Conservation (phyloP, 2,888 invertebrate genomes). For the Oegoconia quadripuncta region DNA sequence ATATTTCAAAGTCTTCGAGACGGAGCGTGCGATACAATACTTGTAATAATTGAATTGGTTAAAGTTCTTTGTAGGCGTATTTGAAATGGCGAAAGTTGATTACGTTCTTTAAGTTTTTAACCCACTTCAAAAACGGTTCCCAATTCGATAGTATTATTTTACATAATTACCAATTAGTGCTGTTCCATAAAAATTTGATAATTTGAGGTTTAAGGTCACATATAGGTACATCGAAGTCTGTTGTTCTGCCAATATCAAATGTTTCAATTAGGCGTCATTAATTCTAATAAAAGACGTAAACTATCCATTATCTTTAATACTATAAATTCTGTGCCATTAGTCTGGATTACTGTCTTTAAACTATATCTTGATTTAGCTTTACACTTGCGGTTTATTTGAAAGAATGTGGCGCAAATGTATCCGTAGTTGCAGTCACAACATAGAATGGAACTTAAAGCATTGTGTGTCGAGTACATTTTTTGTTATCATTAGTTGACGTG, state of each 20-base stretch:
- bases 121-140: constrained; percentile 2
- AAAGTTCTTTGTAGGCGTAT: constrained; percentile 43
- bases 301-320: no score
- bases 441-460: not conserved
- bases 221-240: no score
- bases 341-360: constrained; percentile 12
- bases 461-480: constrained; percentile 44
- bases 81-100: constrained; percentile 42
- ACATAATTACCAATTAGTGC: no score
- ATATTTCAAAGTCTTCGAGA: constrained; percentile 60
- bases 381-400: not conserved
- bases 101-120: constrained; percentile 18
- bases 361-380: no score
- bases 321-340: no score
- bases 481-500: constrained; percentile 73
- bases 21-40: constrained; percentile 58
- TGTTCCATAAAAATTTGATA: no score
- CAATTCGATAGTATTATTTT: no score
- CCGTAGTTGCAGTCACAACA: not conserved
- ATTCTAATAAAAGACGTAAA: no score
- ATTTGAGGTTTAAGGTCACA: no score
- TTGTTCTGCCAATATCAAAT: no score
- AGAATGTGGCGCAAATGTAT: not conserved
- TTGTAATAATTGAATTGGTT: constrained; percentile 58
- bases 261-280: no score